Evolutionary conservation across 2,113 vertebrate genomes (phyloP).

Genomic region (Gobius niger): DNA sequence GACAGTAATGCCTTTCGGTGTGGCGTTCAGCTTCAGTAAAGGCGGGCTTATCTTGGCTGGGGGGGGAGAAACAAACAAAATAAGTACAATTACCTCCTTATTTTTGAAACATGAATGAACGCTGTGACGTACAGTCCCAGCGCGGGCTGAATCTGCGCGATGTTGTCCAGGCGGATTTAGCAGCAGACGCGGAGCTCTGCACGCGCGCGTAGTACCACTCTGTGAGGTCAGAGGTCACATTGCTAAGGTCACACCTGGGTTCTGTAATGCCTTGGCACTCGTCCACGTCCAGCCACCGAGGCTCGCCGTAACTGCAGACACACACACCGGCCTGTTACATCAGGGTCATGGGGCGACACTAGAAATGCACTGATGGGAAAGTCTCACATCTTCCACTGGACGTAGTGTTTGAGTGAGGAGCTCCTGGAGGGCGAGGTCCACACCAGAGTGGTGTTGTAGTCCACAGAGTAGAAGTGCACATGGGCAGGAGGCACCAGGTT

Average conservation of each 20-base stretch:
- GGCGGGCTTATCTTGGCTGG: slow-evolving; percentile 75
- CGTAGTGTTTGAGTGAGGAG: slow-evolving; percentile 47
- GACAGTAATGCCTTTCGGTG: slow-evolving; percentile 58
- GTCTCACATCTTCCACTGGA: slow-evolving; percentile 80
- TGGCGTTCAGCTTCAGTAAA: slow-evolving; percentile 47
- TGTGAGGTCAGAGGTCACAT: slow-evolving; percentile 63
- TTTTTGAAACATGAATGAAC: background rate
- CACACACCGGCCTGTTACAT: background rate
- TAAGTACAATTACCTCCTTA: background rate
- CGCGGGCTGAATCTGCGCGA: slow-evolving; percentile 74
- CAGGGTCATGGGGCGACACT: background rate
- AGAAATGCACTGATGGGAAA: background rate
- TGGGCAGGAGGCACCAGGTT: slow-evolving; percentile 37
- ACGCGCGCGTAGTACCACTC: slow-evolving; percentile 80
- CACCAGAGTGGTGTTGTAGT: slow-evolving; percentile 70
- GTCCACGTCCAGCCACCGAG: slow-evolving; percentile 58
- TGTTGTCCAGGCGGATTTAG: slow-evolving; percentile 67
- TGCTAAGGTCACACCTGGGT: slow-evolving; percentile 73
- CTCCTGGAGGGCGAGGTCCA: slow-evolving; percentile 55
- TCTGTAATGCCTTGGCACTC: slow-evolving; percentile 65
- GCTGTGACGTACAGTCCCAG: slow-evolving; percentile 72
- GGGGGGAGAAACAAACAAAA: background rate
- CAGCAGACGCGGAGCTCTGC: slow-evolving; percentile 30
- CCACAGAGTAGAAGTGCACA: slow-evolving; percentile 69
- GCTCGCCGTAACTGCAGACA: slow-evolving; percentile 71